These are phyloP conservation scores for Drosophila truncata DNA, from an alignment of 1,140 invertebrate species.

Conservation along the genomic window DNA sequence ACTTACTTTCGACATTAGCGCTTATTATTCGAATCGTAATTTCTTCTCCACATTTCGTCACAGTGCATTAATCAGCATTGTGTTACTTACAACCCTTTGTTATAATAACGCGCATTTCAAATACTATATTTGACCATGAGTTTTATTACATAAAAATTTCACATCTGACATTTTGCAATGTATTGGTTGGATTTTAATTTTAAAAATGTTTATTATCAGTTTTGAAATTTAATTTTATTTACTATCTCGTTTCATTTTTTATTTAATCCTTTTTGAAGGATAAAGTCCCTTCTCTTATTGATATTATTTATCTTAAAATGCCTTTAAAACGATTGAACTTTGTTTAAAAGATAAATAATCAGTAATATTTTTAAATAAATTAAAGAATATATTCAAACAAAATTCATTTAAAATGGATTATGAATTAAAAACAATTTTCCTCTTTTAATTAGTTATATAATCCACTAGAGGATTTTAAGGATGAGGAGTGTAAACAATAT, in stretches of 20 bases:
- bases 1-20: slow-evolving; percentile 46
- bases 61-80: slow-evolving; percentile 72
- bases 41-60: slow-evolving; percentile 53
- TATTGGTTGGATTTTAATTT: neutral
- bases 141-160: neutral
- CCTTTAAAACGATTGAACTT: too few species aligned
- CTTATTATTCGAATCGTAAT: slow-evolving; percentile 31
- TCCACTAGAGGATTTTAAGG: too few species aligned
- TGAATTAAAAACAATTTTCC: too few species aligned
- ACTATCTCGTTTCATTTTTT: too few species aligned
- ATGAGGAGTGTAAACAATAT: neutral
- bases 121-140: slow-evolving; percentile 18
- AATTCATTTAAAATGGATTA: too few species aligned
- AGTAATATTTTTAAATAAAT: too few species aligned
- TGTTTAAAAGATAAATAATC: too few species aligned
- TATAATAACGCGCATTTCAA: slow-evolving; percentile 23
- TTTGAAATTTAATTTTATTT: too few species aligned
- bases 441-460: too few species aligned
- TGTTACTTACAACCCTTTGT: slow-evolving; percentile 21
- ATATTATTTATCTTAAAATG: too few species aligned
- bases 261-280: too few species aligned
- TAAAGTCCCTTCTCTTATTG: too few species aligned
- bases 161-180: neutral
- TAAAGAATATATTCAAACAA: neutral
- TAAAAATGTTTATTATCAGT: neutral